These are phyloP conservation scores for Protobothrops mucrosquamatus DNA, from an alignment of 2,113 vertebrate genomes.

Conservation along the genomic window DNA sequence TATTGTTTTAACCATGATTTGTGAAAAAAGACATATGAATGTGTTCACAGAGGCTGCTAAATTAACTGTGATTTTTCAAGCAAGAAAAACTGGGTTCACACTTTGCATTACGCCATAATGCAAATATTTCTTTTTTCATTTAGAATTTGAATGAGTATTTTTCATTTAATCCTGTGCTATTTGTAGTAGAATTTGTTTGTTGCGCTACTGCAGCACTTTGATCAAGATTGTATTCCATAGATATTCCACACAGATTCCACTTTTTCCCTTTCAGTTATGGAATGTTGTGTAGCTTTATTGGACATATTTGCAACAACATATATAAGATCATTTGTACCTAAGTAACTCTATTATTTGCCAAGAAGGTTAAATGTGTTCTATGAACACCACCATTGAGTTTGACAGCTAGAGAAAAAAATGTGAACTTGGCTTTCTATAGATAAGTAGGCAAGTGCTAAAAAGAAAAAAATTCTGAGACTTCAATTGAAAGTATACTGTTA, in stretches of 20 bases:
- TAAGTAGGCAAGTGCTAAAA: background rate
- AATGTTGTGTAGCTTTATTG: background rate
- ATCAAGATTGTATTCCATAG: background rate
- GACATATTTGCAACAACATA: background rate
- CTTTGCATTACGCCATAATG: background rate
- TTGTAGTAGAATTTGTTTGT: background rate
- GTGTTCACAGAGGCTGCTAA: background rate
- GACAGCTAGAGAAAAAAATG: background rate
- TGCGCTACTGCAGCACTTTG: background rate
- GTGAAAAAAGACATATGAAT: background rate
- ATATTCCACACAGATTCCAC: background rate
- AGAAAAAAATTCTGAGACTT: background rate
- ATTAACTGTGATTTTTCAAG: background rate
- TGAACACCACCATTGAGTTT: no score
- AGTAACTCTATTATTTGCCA: background rate
- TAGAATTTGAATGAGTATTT: background rate
- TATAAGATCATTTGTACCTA: background rate
- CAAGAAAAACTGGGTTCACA: background rate
- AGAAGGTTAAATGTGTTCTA: background rate
- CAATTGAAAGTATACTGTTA: background rate
- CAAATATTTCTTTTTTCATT: background rate
- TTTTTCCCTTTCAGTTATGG: background rate
- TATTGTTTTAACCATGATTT: background rate
- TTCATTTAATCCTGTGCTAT: background rate
- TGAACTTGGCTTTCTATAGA: background rate